Evolutionary conservation across 2,888 invertebrate species (phyloP), one percentile per base, ranked within the genome.

Genomic region (Chromoteleia sp.): DNA sequence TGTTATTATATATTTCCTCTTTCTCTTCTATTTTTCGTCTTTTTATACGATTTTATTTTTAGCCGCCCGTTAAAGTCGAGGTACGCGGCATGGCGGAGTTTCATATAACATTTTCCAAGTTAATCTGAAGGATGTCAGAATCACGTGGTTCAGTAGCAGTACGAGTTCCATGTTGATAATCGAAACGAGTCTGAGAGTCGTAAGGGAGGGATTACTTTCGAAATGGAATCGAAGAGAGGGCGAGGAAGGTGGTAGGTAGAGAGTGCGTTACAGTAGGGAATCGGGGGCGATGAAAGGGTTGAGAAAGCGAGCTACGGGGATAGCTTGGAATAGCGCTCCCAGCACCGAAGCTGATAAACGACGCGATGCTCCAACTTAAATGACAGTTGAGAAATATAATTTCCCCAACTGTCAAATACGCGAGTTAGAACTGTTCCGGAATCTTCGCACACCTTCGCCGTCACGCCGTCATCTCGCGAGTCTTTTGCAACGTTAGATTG

Each of bases 301-400:
- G 71, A 67, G 79, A 73, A 70, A 54, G 78, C 52, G 79, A 81
- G 52, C 71, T 68, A 71, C 39, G 74, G 77, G 79, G 67, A 76
- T 80, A 76, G 61, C 59, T 56, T 67, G 58, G 36, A 65, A 71
- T 63, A 67, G 50, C 58, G 61, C 58, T 63, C 61, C 50, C 63
- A 39, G 10, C 61, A 58, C 84, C 84, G 85, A 65, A 67, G 68
- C 83, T 86, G 87, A 88, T 85, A 86, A 88, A 86, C 86, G 87
- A 83, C 84, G 77, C 84, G 84, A 82, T 81, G 86, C 81, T 85
- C 87, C 86, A 88, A 89, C 87, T 89, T 89, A 88, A 89, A 89
- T 88, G 89, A 86, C 88, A 88, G 89, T 89, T 89, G 87, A 88
- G 89, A 89, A 90, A 89, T 89, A 89, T 89, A 89, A 90, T 89